Conservation (phyloP, 35 echinoderm and acorn worm species). For the Acanthaster planci region DNA sequence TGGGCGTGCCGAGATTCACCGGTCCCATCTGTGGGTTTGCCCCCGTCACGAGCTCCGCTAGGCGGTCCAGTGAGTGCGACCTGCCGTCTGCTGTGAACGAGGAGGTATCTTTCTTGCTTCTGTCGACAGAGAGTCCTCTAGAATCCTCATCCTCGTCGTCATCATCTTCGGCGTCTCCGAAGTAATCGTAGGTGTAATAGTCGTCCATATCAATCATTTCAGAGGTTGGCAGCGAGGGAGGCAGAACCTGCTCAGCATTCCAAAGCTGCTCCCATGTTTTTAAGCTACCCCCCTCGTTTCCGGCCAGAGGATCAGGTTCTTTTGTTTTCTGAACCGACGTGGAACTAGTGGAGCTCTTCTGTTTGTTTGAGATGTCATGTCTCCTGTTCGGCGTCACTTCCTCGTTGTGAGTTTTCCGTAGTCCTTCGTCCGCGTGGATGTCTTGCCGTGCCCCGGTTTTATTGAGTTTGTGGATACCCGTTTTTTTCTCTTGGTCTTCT, state of each 20-base stretch:
- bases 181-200: conserved; percentile 57
- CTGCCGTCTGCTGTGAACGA: conserved; percentile 3
- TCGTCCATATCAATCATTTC: conserved; percentile 16
- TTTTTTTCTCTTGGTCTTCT: conserved; percentile 1
- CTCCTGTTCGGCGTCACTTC: too few relatives aligned
- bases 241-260: not conserved
- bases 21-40: conserved; percentile 51
- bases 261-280: conserved; percentile 25
- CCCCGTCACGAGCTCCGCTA: conserved; percentile 48
- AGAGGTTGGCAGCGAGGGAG: not conserved
- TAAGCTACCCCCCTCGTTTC: not conserved
- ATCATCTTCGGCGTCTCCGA: conserved; percentile 39
- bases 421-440: too few relatives aligned
- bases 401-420: too few relatives aligned
- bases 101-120: conserved; percentile 54
- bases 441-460: not conserved
- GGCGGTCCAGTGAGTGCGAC: conserved; percentile 31
- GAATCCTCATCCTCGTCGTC: conserved; percentile 21
- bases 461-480: conserved; percentile 5
- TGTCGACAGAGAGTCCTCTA: not conserved
- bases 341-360: too few relatives aligned
- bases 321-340: too few relatives aligned
- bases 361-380: too few relatives aligned
- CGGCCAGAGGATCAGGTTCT: not conserved
- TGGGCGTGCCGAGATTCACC: conserved; percentile 56